phyloP scores from a whole-genome alignment of 2,888 invertebrate genomes.

The Trimorus sp. region DNA sequence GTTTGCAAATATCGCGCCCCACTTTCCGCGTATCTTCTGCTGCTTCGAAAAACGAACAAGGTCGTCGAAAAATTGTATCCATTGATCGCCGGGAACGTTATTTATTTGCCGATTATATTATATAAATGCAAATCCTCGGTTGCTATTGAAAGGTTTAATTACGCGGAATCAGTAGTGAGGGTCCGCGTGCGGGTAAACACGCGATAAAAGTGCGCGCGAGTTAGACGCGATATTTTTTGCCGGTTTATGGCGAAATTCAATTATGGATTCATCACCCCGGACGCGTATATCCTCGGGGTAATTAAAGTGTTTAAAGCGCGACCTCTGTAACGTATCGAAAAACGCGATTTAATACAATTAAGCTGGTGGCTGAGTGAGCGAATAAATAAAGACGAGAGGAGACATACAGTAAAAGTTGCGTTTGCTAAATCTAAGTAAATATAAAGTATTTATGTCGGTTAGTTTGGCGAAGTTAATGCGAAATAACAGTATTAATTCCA shows the following conservation, averaged over 20 bases:
- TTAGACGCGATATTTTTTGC: conserved; percentile 31
- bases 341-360: conserved; percentile 1
- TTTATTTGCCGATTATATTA: background rate
- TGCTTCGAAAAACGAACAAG: too few species aligned
- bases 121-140: conserved; percentile 1
- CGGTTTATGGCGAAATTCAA: conserved; percentile 25
- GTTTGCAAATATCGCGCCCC: too few species aligned
- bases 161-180: conserved; percentile 30
- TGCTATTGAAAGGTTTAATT: conserved; percentile 16
- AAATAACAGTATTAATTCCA: too few species aligned
- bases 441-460: too few species aligned
- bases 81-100: background rate
- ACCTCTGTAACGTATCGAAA: background rate
- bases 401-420: too few species aligned
- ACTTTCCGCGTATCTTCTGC: too few species aligned
- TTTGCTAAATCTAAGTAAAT: too few species aligned
- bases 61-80: too few species aligned
- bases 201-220: conserved; percentile 9
- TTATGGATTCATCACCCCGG: conserved; percentile 2
- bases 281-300: background rate
- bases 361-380: background rate
- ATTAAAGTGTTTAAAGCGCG: conserved; percentile 5
- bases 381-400: too few species aligned
- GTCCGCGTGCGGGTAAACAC: conserved; percentile 35
- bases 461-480: too few species aligned